phyloP scores from a whole-genome alignment of 2,113 vertebrate genomes.

The Nerophis ophidion region DNA sequence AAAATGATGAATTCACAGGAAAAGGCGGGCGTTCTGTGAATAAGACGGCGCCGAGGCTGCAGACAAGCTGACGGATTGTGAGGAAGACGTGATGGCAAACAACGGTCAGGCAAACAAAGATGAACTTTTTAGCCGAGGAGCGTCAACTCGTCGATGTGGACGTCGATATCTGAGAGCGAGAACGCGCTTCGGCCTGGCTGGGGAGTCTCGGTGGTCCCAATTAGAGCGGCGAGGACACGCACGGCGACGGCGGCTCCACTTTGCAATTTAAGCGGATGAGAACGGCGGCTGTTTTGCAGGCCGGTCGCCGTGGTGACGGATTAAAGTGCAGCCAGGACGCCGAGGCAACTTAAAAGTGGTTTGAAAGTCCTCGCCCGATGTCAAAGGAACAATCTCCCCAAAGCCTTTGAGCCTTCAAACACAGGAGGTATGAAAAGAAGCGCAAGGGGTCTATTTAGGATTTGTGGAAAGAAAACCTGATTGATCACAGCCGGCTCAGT shows the following conservation, averaged over 20 bases:
- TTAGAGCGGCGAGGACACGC: constrained; percentile 21
- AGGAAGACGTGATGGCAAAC: no score
- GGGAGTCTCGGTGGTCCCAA: constrained; percentile 33
- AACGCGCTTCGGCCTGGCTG: background rate
- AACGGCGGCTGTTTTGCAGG: constrained; percentile 13
- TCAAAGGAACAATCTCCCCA: background rate
- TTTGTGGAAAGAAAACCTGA: background rate
- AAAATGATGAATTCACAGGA: background rate
- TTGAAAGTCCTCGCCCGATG: background rate
- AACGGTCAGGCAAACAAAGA: no score
- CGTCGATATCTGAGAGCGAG: constrained; percentile 7
- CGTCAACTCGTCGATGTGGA: background rate
- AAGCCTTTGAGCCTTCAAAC: background rate
- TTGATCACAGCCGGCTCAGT: background rate
- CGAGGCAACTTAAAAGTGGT: constrained; percentile 14
- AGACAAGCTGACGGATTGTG: no score
- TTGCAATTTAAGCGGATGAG: constrained; percentile 36
- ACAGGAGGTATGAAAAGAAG: no score
- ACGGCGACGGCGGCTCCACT: constrained; percentile 14
- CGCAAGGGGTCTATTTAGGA: no score
- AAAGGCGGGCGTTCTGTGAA: no score
- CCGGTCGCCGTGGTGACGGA: constrained; percentile 27
- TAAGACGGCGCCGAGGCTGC: no score
- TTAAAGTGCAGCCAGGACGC: constrained; percentile 18
- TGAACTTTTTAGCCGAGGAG: background rate